phyloP scores from a whole-genome alignment of 2,113 vertebrate genomes.

The Patagioenas fasciata region DNA sequence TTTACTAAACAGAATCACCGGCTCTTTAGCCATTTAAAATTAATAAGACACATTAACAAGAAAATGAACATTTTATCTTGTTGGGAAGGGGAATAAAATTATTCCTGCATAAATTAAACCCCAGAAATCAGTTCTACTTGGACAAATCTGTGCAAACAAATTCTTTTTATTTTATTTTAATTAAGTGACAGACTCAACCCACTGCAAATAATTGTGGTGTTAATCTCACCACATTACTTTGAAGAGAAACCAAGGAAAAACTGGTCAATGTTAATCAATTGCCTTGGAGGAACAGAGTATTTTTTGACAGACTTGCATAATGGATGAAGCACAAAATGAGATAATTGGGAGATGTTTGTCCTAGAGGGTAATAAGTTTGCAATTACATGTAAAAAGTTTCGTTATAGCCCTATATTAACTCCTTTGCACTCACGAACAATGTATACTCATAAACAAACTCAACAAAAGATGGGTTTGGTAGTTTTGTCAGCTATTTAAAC shows the following conservation, averaged over 20 bases:
- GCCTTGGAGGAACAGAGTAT: slow-evolving; percentile 28
- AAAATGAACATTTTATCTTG: neutral
- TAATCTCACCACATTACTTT: slow-evolving; percentile 63
- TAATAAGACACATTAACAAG: neutral
- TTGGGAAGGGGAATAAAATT: slow-evolving; percentile 8
- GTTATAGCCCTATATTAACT: neutral
- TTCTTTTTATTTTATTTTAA: slow-evolving; percentile 65
- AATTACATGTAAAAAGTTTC: slow-evolving; percentile 28
- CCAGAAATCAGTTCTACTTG: slow-evolving; percentile 20
- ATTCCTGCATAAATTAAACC: slow-evolving; percentile 29
- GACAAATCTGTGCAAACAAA: slow-evolving; percentile 2
- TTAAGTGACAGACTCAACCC: slow-evolving; percentile 48
- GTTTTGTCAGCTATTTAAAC: neutral
- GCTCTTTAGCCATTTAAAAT: neutral
- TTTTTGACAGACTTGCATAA: slow-evolving; percentile 57
- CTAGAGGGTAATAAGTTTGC: slow-evolving; percentile 3
- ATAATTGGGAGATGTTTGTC: slow-evolving; percentile 50
- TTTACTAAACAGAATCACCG: slow-evolving; percentile 35
- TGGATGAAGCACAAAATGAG: slow-evolving; percentile 48
- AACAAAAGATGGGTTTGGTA: neutral
- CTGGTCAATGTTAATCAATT: slow-evolving; percentile 58
- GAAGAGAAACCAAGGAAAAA: slow-evolving; percentile 55
- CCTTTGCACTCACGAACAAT: neutral
- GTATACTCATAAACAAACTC: neutral
- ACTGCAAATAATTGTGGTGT: slow-evolving; percentile 61